Evolutionary conservation across 2,797 vertebrate species (phyloP).

Genomic region (Sparus aurata): DNA sequence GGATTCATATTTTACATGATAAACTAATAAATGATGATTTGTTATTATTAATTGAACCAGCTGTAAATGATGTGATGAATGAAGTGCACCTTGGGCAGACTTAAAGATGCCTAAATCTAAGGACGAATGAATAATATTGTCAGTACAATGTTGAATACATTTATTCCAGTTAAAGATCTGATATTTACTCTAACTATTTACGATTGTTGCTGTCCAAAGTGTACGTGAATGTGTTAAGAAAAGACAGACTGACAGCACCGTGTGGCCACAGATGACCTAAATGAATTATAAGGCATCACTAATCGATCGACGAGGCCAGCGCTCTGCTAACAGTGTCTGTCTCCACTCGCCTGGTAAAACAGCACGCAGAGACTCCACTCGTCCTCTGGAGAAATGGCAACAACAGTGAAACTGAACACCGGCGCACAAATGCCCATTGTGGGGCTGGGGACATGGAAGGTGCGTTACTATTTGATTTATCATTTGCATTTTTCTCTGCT

Average conservation of each 20-base stretch:
- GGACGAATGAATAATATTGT: no score
- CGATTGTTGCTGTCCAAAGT: neutral
- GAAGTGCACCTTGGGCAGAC: no score
- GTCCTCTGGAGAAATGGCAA: slow-evolving; percentile 65
- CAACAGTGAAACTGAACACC: slow-evolving; percentile 78
- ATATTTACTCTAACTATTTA: no score
- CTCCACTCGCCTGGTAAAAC: neutral
- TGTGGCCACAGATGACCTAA: neutral
- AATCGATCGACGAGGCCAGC: slow-evolving; percentile 53
- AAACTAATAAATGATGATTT: neutral
- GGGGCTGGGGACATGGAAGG: slow-evolving; percentile 87
- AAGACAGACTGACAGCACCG: neutral
- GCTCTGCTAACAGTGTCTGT: neutral
- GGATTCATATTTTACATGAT: neutral
- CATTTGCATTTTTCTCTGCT: neutral
- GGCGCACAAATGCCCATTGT: slow-evolving; percentile 81
- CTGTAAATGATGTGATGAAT: neutral
- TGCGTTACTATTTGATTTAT: slow-evolving; percentile 48
- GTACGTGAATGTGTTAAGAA: neutral
- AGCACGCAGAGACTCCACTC: neutral
- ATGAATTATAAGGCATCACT: slow-evolving; percentile 33
- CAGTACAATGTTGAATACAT: no score
- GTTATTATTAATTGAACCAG: neutral
- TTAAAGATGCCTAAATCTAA: no score
- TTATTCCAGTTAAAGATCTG: no score